Evolutionary conservation across 2,113 vertebrate species (phyloP), one percentile per base, ranked within the genome.

Genomic region (Otus sunia): DNA sequence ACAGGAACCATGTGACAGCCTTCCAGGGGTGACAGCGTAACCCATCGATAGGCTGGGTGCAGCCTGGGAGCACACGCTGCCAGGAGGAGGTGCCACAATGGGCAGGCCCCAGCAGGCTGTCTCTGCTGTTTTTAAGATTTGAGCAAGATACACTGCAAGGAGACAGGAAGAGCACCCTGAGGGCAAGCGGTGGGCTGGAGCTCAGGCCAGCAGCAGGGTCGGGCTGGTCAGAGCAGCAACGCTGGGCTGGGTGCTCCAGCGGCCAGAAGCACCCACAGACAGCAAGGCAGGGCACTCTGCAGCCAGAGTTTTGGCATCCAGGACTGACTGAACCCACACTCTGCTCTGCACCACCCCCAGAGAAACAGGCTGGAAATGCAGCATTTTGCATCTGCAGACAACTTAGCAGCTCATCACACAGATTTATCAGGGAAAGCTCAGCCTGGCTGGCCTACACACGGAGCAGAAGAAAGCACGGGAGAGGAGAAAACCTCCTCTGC

Each of bases 21-120:
- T 55, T 21, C 63, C 64, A 56, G 56, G 47, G 34, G 43, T 47
- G 66, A 45, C 72, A 86, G 34, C 1, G 2, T 15, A 60, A 84
- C 15, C 39, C 12, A 6, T 4, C 3, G 0, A 34, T 17, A 32
- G 16, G 18, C 0, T 19, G 39, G 4, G 25, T 4, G 11, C 55
- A 71, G 19, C 3, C 56, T n/a, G 75, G 36, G 34, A 43, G 74
- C 41, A 72, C 6, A 5, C 12, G 22, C 22, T 5, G 1, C 47
- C n/a, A 60, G 73, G 55, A 59, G 45, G 22, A 68, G 30, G 23
- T 9, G 19, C n/a, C 69, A 22, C 0, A 0, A 45, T 21, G 49
- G 11, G 6, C 16, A 41, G 8, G 69, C 52, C 27, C 37, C 60
- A 68, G 34, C 34, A 37, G 0, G 0, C 18, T 52, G 41, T 4